Conservation (phyloP, 2,113 vertebrate species). For the Hymenochirus boettgeri region DNA sequence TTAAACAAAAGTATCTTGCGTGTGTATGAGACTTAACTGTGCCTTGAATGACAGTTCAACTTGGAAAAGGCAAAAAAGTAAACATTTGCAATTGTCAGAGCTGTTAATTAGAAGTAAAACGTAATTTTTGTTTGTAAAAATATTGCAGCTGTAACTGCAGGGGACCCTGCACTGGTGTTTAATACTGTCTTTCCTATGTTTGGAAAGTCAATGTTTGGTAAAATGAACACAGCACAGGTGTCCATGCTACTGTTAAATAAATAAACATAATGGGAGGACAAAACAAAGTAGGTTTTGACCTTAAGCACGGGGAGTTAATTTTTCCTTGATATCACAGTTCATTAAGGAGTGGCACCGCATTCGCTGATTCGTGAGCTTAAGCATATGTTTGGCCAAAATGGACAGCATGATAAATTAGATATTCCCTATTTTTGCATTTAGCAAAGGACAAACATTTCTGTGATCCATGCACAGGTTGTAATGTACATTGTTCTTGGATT, state of each 20-base stretch:
- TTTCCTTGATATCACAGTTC: slow-evolving; percentile 30
- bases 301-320: slow-evolving; percentile 10
- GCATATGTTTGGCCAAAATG: slow-evolving; percentile 31
- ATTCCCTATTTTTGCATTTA: slow-evolving; percentile 30
- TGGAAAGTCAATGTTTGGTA: slow-evolving; percentile 7
- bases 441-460: slow-evolving; percentile 32
- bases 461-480: slow-evolving; percentile 19
- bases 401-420: slow-evolving; percentile 41
- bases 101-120: no score
- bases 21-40: no score
- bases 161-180: neutral
- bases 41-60: no score
- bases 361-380: slow-evolving; percentile 22
- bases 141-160: no score
- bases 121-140: no score
- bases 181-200: slow-evolving; percentile 5
- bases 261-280: slow-evolving; percentile 3
- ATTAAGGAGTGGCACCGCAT: slow-evolving; percentile 36
- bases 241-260: slow-evolving; percentile 6
- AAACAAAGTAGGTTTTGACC: slow-evolving; percentile 24
- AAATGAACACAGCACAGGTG: slow-evolving; percentile 28
- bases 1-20: no score
- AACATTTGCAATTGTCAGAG: no score
- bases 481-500: slow-evolving; percentile 7
- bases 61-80: no score